Evolutionary conservation across 2,113 vertebrate species (phyloP).

Genomic region (Limnothrissa miodon): DNA sequence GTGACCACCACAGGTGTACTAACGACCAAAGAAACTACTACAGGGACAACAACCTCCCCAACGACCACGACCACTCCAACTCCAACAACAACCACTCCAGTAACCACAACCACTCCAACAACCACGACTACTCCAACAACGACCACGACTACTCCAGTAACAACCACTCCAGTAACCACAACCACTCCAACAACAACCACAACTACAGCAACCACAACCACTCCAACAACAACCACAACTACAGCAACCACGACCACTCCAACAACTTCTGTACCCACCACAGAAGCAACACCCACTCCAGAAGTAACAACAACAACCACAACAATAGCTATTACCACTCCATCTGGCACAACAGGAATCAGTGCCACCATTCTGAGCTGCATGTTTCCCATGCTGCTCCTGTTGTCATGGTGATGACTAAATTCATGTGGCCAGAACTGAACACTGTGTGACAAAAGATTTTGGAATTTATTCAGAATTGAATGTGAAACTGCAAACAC

Average conservation of each 20-base stretch:
- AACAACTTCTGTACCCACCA: background rate
- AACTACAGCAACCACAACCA: background rate
- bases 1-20: background rate
- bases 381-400: background rate
- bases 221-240: background rate
- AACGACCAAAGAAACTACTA: background rate
- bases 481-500: too few species aligned
- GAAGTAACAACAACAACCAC: background rate
- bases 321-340: background rate
- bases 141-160: background rate
- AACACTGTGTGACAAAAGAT: background rate
- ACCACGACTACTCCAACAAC: background rate
- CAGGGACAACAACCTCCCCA: background rate
- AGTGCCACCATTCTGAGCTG: background rate
- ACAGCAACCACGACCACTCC: background rate
- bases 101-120: background rate
- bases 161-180: background rate
- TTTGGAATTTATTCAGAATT: too few species aligned
- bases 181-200: background rate
- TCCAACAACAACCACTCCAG: background rate
- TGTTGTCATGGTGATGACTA: background rate
- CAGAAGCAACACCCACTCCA: background rate
- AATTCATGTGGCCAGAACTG: background rate
- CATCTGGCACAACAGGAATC: background rate
- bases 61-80: background rate